phyloP scores from a whole-genome alignment of 2,888 invertebrate genomes.

The Cosmorhoe ocellata region DNA sequence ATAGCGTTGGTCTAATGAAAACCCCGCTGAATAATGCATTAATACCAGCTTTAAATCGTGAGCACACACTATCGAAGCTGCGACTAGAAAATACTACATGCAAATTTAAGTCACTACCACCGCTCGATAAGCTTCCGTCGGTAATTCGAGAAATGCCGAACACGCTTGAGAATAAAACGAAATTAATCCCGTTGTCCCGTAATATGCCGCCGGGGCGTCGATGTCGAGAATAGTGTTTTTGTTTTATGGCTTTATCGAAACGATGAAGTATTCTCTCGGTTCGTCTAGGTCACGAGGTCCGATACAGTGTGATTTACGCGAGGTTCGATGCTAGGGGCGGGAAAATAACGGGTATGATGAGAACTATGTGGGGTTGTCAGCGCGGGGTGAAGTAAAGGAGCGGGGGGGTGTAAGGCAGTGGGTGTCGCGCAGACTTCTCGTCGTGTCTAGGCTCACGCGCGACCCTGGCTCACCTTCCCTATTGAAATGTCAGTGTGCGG shows the following conservation, averaged over 20 bases:
- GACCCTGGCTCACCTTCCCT: constrained; percentile 77
- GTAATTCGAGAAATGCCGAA: constrained; percentile 62
- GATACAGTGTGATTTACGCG: constrained; percentile 50
- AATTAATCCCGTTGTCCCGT: constrained; percentile 52
- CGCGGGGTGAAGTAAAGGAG: constrained; percentile 24
- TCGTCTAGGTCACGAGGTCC: constrained; percentile 44
- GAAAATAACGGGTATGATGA: constrained; percentile 45
- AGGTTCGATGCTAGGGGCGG: constrained; percentile 36
- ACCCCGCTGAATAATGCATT: constrained; percentile 81
- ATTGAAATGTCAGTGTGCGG: constrained; percentile 80
- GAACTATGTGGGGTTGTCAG: constrained; percentile 47
- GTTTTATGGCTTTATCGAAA: constrained; percentile 53
- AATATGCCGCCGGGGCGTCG: constrained; percentile 42
- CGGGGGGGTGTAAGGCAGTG: constrained; percentile 38
- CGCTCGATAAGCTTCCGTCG: constrained; percentile 68
- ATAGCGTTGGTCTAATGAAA: constrained; percentile 80
- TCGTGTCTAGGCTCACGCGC: constrained; percentile 74
- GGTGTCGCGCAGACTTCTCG: constrained; percentile 50
- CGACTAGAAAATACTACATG: constrained; percentile 75
- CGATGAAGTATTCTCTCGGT: constrained; percentile 45
- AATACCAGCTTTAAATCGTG: constrained; percentile 82
- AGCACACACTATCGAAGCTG: constrained; percentile 73
- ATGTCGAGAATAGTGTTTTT: constrained; percentile 48
- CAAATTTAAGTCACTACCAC: constrained; percentile 75
- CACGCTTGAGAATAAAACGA: constrained; percentile 41